Percentiles rank a stretch among this genome's conserved stretches.
phyloP scores from a whole-genome alignment of 2,888 invertebrate genomes.

The Elysia crispata region DNA sequence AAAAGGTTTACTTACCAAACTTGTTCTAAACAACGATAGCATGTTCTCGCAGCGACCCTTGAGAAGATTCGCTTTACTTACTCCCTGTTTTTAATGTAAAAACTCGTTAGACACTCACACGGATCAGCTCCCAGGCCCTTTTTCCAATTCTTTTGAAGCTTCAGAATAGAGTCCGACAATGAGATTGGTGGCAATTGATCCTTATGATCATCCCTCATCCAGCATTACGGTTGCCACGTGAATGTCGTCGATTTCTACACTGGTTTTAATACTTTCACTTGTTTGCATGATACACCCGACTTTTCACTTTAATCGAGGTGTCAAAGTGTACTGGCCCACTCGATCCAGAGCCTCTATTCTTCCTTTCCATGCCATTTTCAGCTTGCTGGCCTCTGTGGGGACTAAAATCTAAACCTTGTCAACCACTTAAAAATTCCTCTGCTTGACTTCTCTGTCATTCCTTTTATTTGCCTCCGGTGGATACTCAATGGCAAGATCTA shows the following conservation, averaged over 20 bases:
- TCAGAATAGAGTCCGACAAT: not conserved
- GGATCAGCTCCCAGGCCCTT: no score
- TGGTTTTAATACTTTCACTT: not conserved
- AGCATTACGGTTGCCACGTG: not conserved
- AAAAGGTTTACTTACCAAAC: no score
- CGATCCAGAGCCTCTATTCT: no score
- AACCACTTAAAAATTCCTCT: slow-evolving; percentile 43
- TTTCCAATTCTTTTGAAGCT: not conserved
- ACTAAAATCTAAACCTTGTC: slow-evolving; percentile 54
- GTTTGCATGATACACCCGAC: not conserved
- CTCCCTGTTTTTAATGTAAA: no score
- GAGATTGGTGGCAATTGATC: not conserved
- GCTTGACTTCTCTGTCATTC: slow-evolving; percentile 51
- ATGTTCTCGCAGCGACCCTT: no score
- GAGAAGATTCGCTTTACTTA: no score
- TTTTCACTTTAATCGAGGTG: not conserved
- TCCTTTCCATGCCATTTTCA: no score
- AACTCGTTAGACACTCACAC: no score
- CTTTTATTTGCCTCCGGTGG: slow-evolving; percentile 29
- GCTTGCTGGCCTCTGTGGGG: no score
- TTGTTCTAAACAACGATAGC: no score
- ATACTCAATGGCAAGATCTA: slow-evolving; percentile 47
- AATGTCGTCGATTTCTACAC: not conserved
- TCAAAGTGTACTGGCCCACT: not conserved
- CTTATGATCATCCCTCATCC: not conserved